Base-by-base conservation (phyloP, 2,797 vertebrate genomes). In the Lindbergichthys nudifrons region DNA sequence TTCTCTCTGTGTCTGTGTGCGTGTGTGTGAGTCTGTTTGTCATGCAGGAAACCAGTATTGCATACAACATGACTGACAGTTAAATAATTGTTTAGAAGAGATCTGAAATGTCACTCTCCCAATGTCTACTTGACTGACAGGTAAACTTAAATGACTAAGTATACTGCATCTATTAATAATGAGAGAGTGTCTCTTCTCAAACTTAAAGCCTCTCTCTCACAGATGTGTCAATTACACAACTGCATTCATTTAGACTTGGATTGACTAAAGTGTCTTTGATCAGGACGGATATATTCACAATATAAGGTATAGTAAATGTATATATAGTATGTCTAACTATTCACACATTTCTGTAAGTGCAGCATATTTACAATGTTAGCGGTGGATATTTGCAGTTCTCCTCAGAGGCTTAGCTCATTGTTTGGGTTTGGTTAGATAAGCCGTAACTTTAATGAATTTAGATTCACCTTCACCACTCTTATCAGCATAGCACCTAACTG, bases 1-100 rank as follows among this genome's bases (percentile, higher is more conserved):
- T 86, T 80, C 78, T 70, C 13, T 0, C 53, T 13, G n/a, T 64
- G 77, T 77, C 66, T 51, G 50, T 43, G 52, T 52, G 26, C 48
- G 51, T 51, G 47, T 50, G n/a, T 50, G 48, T 50, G 45, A 23
- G 53, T 57, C 18, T 14, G 32, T 56, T 2, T 60, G 41, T 60
- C 50, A 51, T 41, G 60, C 39, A 42, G 18, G 16, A 73, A 41
- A 54, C 18, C 19, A 73, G 21, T 19, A 64, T 26, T 50, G 43
- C 19, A 45, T 45, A 42, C 64, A 45, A 48, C 1, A 14, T 54
- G 43, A 51, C 16, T 30, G 23, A 52, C 45, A 14, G 11, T 41
- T 47, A 39, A 42, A 63, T 36, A 4, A 26, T 11, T 1, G 41
- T 42, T 62, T 14, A 4, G 10, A 30, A 52, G 10, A 43, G 18